Conservation (phyloP, 2,113 vertebrate genomes). For the Acinonyx jubatus region DNA sequence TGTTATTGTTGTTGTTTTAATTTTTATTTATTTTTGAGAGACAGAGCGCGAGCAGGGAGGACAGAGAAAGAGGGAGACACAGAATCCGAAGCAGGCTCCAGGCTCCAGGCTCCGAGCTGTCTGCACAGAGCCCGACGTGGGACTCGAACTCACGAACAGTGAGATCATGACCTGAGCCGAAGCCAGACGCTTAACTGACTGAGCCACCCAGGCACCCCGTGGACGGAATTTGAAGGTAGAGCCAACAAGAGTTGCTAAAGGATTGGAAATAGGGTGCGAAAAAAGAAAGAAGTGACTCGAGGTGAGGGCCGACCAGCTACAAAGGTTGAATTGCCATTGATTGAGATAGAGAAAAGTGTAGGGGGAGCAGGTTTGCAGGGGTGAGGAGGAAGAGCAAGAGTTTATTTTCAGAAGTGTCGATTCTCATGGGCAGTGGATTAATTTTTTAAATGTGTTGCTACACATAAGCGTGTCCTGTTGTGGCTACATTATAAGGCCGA, state of each 20-base stretch:
- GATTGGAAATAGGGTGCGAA: not conserved
- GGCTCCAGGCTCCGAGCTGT: too few relatives aligned
- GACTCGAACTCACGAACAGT: too few relatives aligned
- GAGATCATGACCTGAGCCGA: too few relatives aligned
- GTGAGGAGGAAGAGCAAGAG: not conserved
- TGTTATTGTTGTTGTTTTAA: too few relatives aligned
- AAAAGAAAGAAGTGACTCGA: not conserved
- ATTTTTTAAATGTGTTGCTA: conserved; percentile 6
- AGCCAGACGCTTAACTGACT: too few relatives aligned
- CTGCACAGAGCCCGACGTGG: too few relatives aligned
- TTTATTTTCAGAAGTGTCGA: conserved; percentile 5
- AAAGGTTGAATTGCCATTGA: not conserved
- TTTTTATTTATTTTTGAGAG: too few relatives aligned
- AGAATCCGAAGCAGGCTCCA: too few relatives aligned
- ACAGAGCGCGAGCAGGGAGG: too few relatives aligned
- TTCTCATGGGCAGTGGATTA: not conserved
- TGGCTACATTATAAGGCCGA: not conserved
- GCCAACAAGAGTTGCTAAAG: not conserved
- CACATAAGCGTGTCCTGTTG: not conserved
- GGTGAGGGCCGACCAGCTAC: not conserved
- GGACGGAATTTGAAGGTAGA: not conserved
- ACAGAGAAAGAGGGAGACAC: too few relatives aligned
- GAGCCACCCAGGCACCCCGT: too few relatives aligned
- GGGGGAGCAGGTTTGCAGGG: not conserved
- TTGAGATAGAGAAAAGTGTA: not conserved